phyloP scores from a whole-genome alignment of 2,113 vertebrate species.

The Xerus inauris region DNA sequence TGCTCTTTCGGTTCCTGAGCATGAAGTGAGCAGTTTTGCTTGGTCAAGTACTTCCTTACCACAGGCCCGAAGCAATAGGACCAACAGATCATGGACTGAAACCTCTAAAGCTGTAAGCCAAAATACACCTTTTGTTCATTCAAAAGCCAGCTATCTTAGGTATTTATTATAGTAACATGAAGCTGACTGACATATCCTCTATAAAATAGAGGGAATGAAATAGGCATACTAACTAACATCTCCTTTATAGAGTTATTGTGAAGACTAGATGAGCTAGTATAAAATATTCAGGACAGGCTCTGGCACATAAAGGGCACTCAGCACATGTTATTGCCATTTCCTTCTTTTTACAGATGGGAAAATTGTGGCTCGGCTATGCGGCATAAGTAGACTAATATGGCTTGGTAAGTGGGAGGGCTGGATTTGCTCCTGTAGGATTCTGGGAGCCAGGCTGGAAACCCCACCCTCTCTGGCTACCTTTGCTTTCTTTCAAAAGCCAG shows the following conservation, averaged over 20 bases:
- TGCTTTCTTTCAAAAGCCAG: not conserved
- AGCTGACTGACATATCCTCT: not conserved
- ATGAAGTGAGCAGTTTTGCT: not conserved
- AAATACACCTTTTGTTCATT: not conserved
- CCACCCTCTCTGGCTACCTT: not conserved
- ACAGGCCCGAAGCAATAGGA: not conserved
- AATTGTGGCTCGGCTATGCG: not conserved
- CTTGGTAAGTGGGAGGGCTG: not conserved
- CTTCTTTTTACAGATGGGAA: not conserved
- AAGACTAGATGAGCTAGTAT: not conserved
- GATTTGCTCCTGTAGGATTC: not conserved
- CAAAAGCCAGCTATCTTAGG: not conserved
- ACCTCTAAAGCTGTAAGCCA: not conserved
- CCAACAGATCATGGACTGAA: rapidly evolving
- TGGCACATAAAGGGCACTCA: not conserved
- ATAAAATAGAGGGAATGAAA: not conserved
- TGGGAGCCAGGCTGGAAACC: not conserved
- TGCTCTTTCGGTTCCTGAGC: not conserved
- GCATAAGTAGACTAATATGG: not conserved
- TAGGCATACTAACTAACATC: not conserved
- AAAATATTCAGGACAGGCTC: not conserved
- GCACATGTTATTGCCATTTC: not conserved
- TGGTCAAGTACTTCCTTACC: not conserved
- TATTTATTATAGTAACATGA: not conserved
- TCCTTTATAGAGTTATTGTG: not conserved